Conservation (phyloP, 2,113 vertebrate species). For the Oceanodroma tethys region DNA sequence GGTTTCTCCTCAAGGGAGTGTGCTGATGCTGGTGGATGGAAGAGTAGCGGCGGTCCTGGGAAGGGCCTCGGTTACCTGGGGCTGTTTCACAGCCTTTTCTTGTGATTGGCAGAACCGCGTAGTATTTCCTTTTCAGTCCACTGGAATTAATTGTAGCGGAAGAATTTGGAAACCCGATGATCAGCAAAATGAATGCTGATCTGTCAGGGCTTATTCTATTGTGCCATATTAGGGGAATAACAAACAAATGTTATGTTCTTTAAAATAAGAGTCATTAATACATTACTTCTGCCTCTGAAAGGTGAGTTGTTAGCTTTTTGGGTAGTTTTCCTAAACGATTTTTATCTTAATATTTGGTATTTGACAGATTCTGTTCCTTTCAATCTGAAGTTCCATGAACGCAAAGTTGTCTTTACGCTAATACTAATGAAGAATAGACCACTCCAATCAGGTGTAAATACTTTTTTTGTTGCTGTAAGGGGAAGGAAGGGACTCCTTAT, state of each 20-base stretch:
- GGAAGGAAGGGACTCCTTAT: neutral
- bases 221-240: neutral
- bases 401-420: neutral
- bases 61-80: neutral
- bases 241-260: slow-evolving; percentile 34
- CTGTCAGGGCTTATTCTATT: slow-evolving; percentile 11
- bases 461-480: neutral
- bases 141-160: slow-evolving; percentile 13
- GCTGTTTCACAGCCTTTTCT: slow-evolving; percentile 33
- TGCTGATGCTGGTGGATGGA: slow-evolving; percentile 3
- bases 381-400: neutral
- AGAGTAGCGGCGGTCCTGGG: neutral
- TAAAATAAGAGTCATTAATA: neutral
- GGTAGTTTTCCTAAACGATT: neutral
- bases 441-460: neutral
- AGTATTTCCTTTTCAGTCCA: slow-evolving; percentile 12
- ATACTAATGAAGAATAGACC: neutral
- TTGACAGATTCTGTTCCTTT: neutral
- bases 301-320: neutral
- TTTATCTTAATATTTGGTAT: neutral
- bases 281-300: neutral
- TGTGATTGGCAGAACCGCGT: neutral
- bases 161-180: slow-evolving; percentile 20
- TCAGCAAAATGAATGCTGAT: slow-evolving; percentile 51
- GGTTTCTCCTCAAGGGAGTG: neutral